These are phyloP conservation scores for Porites evermanni DNA, from an alignment of 92 coral and sea anemone genomes.

Conservation along the genomic window DNA sequence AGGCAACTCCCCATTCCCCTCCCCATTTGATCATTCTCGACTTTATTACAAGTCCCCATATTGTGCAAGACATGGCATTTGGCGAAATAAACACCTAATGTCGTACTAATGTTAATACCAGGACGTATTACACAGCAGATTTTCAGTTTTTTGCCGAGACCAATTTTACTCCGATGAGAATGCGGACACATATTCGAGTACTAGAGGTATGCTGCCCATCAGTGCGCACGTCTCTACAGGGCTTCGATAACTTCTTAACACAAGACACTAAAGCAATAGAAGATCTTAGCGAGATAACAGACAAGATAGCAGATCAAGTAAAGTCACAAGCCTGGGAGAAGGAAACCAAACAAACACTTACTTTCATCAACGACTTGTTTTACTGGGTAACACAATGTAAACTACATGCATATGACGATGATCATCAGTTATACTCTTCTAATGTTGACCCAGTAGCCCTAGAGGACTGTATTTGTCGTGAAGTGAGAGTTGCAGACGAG, in stretches of 20 bases:
- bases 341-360: slow-evolving; percentile 25
- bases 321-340: no score
- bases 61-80: no score
- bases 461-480: no score
- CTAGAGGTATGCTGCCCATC: slow-evolving; percentile 60
- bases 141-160: slow-evolving; percentile 55
- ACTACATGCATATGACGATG: no score
- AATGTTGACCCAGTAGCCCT: no score
- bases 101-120: slow-evolving; percentile 44
- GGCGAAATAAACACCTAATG: slow-evolving; percentile 40
- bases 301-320: slow-evolving; percentile 40
- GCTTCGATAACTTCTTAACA: slow-evolving; percentile 63
- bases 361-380: no score
- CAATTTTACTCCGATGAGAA: slow-evolving; percentile 56
- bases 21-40: slow-evolving; percentile 32
- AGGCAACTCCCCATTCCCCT: slow-evolving; percentile 8
- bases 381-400: no score
- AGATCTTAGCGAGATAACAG: slow-evolving; percentile 25
- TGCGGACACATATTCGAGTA: slow-evolving; percentile 47
- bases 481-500: no score
- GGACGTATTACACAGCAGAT: slow-evolving; percentile 64
- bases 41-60: no score
- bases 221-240: slow-evolving; percentile 59
- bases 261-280: slow-evolving; percentile 55
- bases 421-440: no score